A percentile compares a stretch with the other conserved stretches of the same genome.
phyloP scores from a whole-genome alignment of 2,888 invertebrate species.

The Oxycera nigricornis region DNA sequence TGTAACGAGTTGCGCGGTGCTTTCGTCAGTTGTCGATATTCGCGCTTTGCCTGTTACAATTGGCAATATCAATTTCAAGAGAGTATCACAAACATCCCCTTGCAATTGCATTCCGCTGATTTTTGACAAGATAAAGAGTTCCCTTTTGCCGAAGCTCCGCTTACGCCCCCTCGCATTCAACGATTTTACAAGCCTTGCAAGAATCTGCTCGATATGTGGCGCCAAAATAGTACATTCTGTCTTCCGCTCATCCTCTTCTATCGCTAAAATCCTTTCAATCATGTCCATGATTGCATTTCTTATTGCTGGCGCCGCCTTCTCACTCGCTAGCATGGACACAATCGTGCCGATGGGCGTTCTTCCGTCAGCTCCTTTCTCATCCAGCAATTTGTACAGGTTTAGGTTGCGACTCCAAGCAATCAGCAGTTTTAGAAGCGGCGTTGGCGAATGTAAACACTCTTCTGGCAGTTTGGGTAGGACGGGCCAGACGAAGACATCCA shows the following conservation, averaged over 20 bases:
- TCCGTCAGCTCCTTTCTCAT: constrained; percentile 65
- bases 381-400: constrained; percentile 75
- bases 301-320: constrained; percentile 71
- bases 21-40: constrained; percentile 66
- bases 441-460: constrained; percentile 85
- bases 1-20: constrained; percentile 72
- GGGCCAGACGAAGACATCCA: constrained; percentile 82
- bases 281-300: constrained; percentile 74
- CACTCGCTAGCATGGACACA: constrained; percentile 71
- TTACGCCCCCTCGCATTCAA: constrained; percentile 67
- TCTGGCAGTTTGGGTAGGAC: constrained; percentile 74
- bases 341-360: constrained; percentile 66
- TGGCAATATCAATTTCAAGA: constrained; percentile 75
- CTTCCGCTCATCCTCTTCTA: constrained; percentile 69
- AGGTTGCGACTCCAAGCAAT: constrained; percentile 81
- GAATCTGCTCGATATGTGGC: constrained; percentile 75
- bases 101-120: constrained; percentile 78
- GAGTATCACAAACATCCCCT: constrained; percentile 70
- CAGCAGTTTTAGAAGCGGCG: constrained; percentile 80
- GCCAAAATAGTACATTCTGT: constrained; percentile 75
- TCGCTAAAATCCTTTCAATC: constrained; percentile 75
- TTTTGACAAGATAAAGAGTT: constrained; percentile 76
- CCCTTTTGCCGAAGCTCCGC: constrained; percentile 70
- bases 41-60: constrained; percentile 56
- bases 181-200: constrained; percentile 73